These are phyloP conservation scores for Camponotus fellah DNA, from an alignment of 2,888 invertebrate genomes.

Conservation along the genomic window DNA sequence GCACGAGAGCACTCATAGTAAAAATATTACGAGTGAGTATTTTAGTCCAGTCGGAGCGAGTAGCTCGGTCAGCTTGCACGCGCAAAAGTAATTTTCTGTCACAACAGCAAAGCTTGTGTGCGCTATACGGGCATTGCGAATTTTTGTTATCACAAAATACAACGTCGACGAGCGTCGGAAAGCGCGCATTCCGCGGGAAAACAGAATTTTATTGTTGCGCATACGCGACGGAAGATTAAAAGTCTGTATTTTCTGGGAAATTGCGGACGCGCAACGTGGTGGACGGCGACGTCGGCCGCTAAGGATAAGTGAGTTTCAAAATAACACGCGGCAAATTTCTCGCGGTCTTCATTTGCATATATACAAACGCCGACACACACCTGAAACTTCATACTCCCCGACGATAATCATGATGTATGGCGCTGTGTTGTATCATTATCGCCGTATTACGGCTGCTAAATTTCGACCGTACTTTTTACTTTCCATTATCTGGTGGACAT, in stretches of 20 bases:
- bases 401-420: slow-evolving; percentile 55
- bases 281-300: background rate
- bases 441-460: slow-evolving; percentile 47
- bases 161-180: slow-evolving; percentile 6
- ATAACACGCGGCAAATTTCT: slow-evolving; percentile 49
- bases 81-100: slow-evolving; percentile 49
- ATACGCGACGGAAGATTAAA: slow-evolving; percentile 42
- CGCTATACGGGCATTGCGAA: slow-evolving; percentile 38
- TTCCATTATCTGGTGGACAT: slow-evolving; percentile 48
- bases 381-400: slow-evolving; percentile 31
- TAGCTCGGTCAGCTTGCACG: slow-evolving; percentile 32
- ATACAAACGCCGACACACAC: slow-evolving; percentile 16
- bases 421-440: slow-evolving; percentile 52
- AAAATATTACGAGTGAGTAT: slow-evolving; percentile 39
- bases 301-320: slow-evolving; percentile 52
- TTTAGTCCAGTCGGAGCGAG: slow-evolving; percentile 8
- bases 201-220: slow-evolving; percentile 47
- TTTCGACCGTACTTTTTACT: slow-evolving; percentile 51
- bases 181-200: slow-evolving; percentile 39
- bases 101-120: slow-evolving; percentile 44
- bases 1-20: slow-evolving; percentile 10
- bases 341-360: slow-evolving; percentile 44
- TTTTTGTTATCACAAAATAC: slow-evolving; percentile 57
- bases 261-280: background rate
- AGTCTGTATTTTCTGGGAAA: slow-evolving; percentile 54